These are phyloP conservation scores for Daboia siamensis DNA, from an alignment of 2,113 vertebrate genomes.

Conservation along the genomic window DNA sequence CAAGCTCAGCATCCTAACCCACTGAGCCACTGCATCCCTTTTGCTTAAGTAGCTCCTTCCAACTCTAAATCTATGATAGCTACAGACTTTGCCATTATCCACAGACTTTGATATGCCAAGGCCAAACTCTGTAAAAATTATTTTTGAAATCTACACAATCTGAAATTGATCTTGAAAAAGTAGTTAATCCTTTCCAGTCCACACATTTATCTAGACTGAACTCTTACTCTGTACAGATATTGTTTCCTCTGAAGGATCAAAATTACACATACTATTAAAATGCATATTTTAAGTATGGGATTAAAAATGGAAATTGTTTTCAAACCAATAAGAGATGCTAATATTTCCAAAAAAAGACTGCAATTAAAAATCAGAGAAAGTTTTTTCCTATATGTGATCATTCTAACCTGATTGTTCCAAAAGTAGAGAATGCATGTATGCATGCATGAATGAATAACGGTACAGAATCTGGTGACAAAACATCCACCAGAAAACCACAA, in stretches of 20 bases:
- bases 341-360: not conserved
- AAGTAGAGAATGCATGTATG: not conserved
- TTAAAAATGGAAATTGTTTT: not conserved
- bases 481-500: not conserved
- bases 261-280: not conserved
- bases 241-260: not conserved
- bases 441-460: not conserved
- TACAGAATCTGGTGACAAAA: not conserved
- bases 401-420: not conserved
- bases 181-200: not conserved
- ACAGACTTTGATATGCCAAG: not conserved
- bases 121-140: not conserved
- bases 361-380: not conserved
- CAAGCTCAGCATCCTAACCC: too few species aligned
- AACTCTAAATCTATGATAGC: too few species aligned
- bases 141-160: not conserved
- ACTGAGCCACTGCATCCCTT: not conserved
- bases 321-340: not conserved
- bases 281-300: not conserved
- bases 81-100: not conserved
- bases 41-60: not conserved
- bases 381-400: not conserved
- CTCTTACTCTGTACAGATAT: not conserved
- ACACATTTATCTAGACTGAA: not conserved
- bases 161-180: not conserved